Base-by-base conservation (phyloP, 2,113 vertebrate genomes). In the Myanophis thanlyinensis region DNA sequence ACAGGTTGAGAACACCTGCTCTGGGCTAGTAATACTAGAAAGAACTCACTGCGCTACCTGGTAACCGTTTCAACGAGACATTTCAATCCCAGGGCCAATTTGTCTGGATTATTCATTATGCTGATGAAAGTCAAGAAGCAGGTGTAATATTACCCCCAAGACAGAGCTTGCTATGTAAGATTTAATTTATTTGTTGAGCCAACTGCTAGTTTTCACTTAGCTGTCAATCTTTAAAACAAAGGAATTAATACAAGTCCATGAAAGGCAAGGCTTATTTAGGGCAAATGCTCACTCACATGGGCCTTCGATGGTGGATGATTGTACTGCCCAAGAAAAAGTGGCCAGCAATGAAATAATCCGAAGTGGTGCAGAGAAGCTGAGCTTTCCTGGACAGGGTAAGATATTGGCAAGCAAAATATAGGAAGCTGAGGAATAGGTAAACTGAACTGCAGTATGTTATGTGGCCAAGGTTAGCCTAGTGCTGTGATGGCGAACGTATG, bases 121-220 rank as follows among this genome's bases (percentile, higher is more conserved):
- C 18, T 18, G 30, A 62, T 62, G 30, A 89, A 62, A 13, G 25
- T 23, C 87, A 89, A 53, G 67, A 91, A 93, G 48, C 44, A 53
- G 62, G 35, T 48, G 52, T 49, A 89, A 85, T 25, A 52, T 46
- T 62, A 40, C 27, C 40, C 80, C 73, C 47, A 44, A n/a, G 54
- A 22, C 90, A 2, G 46, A 84, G 11, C 12, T n/a, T 85, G 67
- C 87, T 67, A 20, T 84, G 89, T 86, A 89, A 93, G 27, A 48
- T 89, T 53, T 87, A 30, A 86, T 93, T 92, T 93, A 92, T 92
- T 91, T 89, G 73, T 87, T 91, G 90, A 85, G 59, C 27, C 62
- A 91, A 62, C 87, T 22, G 67, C 7, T 46, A 54, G 73, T 62
- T 93, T 93, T 92, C 54, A 87, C 46, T 93, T 88, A 91, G 56